Evolutionary conservation across 1,140 invertebrate species (phyloP).

Genomic region (Drosophila pachea): DNA sequence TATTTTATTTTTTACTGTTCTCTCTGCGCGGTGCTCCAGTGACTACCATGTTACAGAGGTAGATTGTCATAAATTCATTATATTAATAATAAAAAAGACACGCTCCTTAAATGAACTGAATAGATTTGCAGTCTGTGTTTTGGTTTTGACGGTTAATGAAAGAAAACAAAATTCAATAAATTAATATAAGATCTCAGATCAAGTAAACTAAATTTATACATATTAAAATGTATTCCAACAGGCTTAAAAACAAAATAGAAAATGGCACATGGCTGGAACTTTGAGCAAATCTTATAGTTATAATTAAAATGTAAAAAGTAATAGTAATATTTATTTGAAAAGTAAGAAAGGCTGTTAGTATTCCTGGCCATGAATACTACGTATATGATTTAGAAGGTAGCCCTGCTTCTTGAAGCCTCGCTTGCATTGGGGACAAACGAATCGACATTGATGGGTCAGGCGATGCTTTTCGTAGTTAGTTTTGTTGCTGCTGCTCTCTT

Average conservation of each 20-base stretch:
- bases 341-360: neutral
- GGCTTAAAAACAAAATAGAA: neutral
- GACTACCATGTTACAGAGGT: too few relatives aligned
- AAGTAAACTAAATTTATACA: neutral
- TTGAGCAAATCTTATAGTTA: too few relatives aligned
- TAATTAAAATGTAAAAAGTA: neutral
- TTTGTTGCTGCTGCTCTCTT: conserved; percentile 26
- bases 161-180: too few relatives aligned
- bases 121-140: too few relatives aligned
- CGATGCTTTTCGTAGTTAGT: conserved; percentile 42
- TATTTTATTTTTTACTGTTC: neutral
- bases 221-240: neutral
- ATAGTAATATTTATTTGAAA: neutral
- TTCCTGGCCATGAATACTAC: neutral
- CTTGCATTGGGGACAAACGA: conserved; percentile 29
- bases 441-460: neutral
- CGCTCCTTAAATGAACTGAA: too few relatives aligned
- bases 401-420: conserved; percentile 21
- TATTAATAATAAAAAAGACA: too few relatives aligned
- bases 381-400: conserved; percentile 11
- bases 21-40: too few relatives aligned
- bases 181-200: conserved; percentile 2
- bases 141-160: too few relatives aligned
- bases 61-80: too few relatives aligned
- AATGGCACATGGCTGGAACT: neutral